These are phyloP conservation scores for Erythrocercus mccallii DNA, from an alignment of 2,113 vertebrate genomes.

Conservation along the genomic window DNA sequence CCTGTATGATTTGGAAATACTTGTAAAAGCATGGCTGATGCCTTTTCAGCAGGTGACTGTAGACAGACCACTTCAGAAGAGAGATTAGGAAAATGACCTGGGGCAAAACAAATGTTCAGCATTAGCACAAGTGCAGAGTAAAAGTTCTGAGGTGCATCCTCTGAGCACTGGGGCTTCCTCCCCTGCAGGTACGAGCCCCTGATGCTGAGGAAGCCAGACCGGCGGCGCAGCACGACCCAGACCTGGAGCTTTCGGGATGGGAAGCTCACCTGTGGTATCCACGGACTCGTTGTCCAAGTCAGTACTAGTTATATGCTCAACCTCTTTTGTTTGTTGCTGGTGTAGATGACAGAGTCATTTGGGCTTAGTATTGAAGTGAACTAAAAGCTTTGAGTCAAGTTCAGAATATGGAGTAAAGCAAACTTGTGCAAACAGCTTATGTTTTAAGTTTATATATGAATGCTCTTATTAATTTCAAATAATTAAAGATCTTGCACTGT, in stretches of 20 bases:
- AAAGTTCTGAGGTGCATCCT: neutral
- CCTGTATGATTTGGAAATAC: neutral
- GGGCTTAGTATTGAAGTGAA: neutral
- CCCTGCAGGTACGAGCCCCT: constrained; percentile 86
- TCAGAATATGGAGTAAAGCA: neutral
- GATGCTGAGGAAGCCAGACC: constrained; percentile 89
- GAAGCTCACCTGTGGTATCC: constrained; percentile 88
- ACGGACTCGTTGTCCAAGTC: constrained; percentile 92
- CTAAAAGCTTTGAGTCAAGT: neutral
- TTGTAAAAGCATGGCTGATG: neutral
- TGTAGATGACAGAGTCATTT: neutral
- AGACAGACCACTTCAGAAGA: neutral
- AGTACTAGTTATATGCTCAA: neutral
- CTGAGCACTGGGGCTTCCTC: neutral
- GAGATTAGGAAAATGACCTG: neutral
- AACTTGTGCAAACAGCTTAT: neutral
- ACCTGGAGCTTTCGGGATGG: constrained; percentile 91
- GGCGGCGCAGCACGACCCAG: constrained; percentile 90
- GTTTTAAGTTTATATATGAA: neutral
- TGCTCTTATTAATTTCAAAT: neutral
- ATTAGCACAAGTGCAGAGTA: neutral
- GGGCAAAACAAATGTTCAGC: neutral
- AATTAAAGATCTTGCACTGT: neutral
- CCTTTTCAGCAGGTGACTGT: neutral
- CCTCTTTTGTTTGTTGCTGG: neutral